A percentile compares a stretch with the other conserved stretches of the same genome.
These are phyloP conservation scores for Papilio xuthus DNA, from an alignment of 1,140 invertebrate genomes.

Conservation along the genomic window DNA sequence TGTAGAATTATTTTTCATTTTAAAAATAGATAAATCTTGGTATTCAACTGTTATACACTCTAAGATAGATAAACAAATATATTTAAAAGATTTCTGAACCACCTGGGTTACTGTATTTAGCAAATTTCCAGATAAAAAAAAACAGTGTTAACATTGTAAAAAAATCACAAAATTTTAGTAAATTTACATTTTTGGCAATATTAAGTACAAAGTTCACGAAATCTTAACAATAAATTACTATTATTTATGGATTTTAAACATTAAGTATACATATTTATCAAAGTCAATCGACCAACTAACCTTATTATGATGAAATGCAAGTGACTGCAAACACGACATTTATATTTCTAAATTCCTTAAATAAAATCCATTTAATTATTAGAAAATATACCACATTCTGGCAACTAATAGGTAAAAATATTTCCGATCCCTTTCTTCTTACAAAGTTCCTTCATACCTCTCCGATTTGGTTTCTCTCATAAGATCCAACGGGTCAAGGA, in stretches of 20 bases:
- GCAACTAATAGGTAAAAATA: not conserved
- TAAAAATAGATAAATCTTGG: not conserved
- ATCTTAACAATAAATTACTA: constrained; percentile 21
- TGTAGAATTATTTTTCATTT: not conserved
- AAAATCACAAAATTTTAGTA: not conserved
- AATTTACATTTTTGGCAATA: constrained; percentile 42
- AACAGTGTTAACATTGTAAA: not conserved
- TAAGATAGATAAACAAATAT: no score
- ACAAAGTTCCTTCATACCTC: constrained; percentile 55
- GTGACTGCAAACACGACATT: not conserved
- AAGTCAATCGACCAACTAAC: constrained; percentile 2
- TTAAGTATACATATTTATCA: constrained; percentile 24
- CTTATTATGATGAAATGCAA: constrained; percentile 12
- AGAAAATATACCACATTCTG: constrained; percentile 28
- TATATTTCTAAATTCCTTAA: not conserved
- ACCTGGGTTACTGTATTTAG: not conserved
- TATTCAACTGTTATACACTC: not conserved
- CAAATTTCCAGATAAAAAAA: not conserved
- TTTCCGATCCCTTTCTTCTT: constrained; percentile 6
- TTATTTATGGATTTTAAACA: constrained; percentile 23
- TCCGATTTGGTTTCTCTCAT: constrained; percentile 61
- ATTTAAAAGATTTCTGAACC: not conserved
- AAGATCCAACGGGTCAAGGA: constrained; percentile 69
- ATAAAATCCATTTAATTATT: constrained; percentile 13
- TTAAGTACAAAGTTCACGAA: constrained; percentile 37